phyloP scores from a whole-genome alignment of 2,888 invertebrate species.

The Embidobia sp. region DNA sequence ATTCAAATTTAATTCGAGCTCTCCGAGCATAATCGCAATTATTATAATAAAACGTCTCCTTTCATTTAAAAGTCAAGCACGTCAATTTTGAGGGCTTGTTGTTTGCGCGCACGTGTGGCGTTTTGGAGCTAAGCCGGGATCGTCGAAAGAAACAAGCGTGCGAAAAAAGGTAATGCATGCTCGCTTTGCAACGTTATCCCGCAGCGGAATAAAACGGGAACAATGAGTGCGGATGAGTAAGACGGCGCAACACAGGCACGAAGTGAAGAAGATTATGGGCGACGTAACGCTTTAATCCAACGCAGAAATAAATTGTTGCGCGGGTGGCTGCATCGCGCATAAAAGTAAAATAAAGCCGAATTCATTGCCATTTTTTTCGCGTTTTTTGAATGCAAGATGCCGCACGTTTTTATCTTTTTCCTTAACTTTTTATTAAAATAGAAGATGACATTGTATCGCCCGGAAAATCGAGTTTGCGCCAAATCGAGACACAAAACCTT shows the following conservation, averaged over 20 bases:
- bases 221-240: conserved; percentile 51
- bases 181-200: conserved; percentile 31
- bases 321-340: conserved; percentile 48
- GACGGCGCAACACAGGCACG: conserved; percentile 52
- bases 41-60: not conserved
- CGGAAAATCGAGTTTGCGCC: too few relatives aligned
- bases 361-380: too few relatives aligned
- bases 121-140: conserved; percentile 11
- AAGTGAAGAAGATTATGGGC: conserved; percentile 67
- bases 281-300: conserved; percentile 68
- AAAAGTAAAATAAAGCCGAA: conserved; percentile 59
- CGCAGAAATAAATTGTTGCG: conserved; percentile 70
- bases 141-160: conserved; percentile 21
- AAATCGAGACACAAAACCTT: too few relatives aligned
- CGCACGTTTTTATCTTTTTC: too few relatives aligned
- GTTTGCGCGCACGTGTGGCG: conserved; percentile 27
- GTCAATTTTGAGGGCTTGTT: conserved; percentile 31
- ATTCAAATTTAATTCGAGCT: too few relatives aligned
- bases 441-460: too few relatives aligned
- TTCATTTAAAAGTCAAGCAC: conserved; percentile 33
- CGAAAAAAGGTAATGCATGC: conserved; percentile 35
- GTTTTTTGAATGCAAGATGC: too few relatives aligned
- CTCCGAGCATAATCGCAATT: conserved; percentile 7
- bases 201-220: conserved; percentile 42
- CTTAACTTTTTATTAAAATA: too few relatives aligned